Evolutionary conservation across 2,797 vertebrate genomes (phyloP).

Genomic region (Channallabes apus): DNA sequence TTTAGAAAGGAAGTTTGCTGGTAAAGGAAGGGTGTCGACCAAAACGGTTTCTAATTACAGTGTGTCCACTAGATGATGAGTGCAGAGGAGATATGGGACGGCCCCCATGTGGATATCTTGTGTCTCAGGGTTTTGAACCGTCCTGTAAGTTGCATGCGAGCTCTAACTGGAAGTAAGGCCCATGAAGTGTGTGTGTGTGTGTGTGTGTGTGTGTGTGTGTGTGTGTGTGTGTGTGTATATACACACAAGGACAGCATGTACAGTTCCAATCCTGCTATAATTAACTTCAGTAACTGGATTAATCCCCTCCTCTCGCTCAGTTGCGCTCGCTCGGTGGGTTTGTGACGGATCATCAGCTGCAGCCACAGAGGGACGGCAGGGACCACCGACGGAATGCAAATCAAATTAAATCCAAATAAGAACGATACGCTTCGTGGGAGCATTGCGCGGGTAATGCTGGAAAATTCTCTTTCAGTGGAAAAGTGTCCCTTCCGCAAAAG

Average conservation of each 20-base stretch:
- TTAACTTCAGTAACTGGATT: conserved; percentile 66
- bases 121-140: conserved; percentile 9
- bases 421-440: conserved; percentile 52
- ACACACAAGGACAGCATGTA: background rate
- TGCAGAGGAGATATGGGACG: background rate
- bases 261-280: conserved; percentile 60
- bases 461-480: conserved; percentile 54
- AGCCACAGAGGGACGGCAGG: conserved; percentile 47
- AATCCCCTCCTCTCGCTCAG: conserved; percentile 55
- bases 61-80: background rate
- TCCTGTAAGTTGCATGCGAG: background rate
- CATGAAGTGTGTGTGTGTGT: background rate
- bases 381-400: conserved; percentile 62
- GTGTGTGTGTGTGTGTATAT: background rate
- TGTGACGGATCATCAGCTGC: conserved; percentile 16
- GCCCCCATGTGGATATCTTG: background rate
- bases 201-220: background rate
- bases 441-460: conserved; percentile 45
- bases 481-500: background rate
- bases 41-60: conserved; percentile 23
- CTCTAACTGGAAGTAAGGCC: conserved; percentile 19
- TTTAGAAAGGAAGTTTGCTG: background rate
- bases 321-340: background rate
- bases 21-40: conserved; percentile 19
- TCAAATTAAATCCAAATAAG: conserved; percentile 64